Conservation (phyloP, 2,113 vertebrate species). For the Tiliqua scincoides region DNA sequence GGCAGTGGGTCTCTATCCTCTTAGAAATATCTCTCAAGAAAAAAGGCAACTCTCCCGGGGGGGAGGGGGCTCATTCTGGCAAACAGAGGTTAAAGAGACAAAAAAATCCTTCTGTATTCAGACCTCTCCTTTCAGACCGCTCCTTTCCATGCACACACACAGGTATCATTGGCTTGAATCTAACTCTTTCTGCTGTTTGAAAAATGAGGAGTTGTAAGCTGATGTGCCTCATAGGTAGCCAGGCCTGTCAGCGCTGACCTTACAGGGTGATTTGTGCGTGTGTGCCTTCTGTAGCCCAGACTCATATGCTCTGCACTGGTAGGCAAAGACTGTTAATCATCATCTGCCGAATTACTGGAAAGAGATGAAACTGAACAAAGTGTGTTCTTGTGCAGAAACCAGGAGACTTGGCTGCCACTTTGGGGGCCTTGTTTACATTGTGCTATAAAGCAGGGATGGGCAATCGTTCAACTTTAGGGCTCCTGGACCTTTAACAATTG, state of each 20-base stretch:
- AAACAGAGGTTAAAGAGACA: not conserved
- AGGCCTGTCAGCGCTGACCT: not conserved
- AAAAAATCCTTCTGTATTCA: not conserved
- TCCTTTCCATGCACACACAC: not conserved
- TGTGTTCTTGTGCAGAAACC: not conserved
- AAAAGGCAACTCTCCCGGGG: not conserved
- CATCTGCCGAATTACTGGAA: constrained; percentile 8
- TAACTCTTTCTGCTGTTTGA: constrained; percentile 34
- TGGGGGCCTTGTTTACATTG: not conserved
- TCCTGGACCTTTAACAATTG: too few relatives aligned
- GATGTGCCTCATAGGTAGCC: constrained; percentile 31
- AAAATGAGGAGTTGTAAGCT: constrained; percentile 38
- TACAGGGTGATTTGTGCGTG: not conserved
- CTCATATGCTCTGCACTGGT: not conserved
- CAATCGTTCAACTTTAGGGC: too few relatives aligned
- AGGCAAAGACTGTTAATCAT: constrained; percentile 1
- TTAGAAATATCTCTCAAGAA: not conserved
- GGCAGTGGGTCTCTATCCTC: not conserved
- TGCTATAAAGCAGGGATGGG: not conserved
- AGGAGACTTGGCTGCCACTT: not conserved
- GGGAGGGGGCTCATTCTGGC: not conserved
- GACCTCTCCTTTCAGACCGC: too few relatives aligned
- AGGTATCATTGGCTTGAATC: not conserved
- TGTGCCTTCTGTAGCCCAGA: rapidly evolving
- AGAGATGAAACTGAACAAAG: rapidly evolving